Conservation (phyloP, 2,113 vertebrate genomes). For the Ictalurus furcatus region DNA sequence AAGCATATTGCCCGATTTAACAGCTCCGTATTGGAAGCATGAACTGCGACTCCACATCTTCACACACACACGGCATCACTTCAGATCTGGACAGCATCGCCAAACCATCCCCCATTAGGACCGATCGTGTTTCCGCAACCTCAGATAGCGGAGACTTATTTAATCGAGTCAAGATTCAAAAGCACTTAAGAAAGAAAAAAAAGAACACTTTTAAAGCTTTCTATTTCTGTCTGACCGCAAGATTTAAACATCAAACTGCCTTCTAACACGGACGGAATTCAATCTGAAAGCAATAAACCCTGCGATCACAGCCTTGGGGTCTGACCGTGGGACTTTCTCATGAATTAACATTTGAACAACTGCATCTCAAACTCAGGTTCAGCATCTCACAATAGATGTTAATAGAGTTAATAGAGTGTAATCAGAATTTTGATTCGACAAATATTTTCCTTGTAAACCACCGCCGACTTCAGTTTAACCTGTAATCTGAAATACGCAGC, state of each 20-base stretch:
- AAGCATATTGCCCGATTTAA: slow-evolving; percentile 52
- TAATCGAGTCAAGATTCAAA: slow-evolving; percentile 54
- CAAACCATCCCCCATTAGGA: slow-evolving; percentile 49
- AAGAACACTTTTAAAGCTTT: slow-evolving; percentile 45
- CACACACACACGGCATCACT: slow-evolving; percentile 26
- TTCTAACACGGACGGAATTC: slow-evolving; percentile 34
- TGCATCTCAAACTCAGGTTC: background rate
- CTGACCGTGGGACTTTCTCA: slow-evolving; percentile 23
- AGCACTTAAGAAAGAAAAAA: slow-evolving; percentile 47
- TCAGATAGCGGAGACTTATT: slow-evolving; percentile 49
- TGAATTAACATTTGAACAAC: background rate
- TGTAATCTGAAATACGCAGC: background rate
- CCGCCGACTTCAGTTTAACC: background rate
- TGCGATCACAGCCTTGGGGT: background rate
- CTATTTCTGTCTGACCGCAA: slow-evolving; percentile 42
- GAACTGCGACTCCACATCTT: slow-evolving; percentile 3
- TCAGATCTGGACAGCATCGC: slow-evolving; percentile 48
- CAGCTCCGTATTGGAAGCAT: slow-evolving; percentile 43
- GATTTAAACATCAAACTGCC: slow-evolving; percentile 36
- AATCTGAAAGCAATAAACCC: slow-evolving; percentile 26
- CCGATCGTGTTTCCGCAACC: slow-evolving; percentile 58
- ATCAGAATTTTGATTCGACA: background rate
- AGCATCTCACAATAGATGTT: background rate
- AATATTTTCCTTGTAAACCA: background rate
- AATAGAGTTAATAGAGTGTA: background rate